A percentile compares a stretch with the other conserved stretches of the same genome.
Evolutionary conservation across 1,140 invertebrate genomes (phyloP).

Genomic region (Bursaphelenchus mucronatus): DNA sequence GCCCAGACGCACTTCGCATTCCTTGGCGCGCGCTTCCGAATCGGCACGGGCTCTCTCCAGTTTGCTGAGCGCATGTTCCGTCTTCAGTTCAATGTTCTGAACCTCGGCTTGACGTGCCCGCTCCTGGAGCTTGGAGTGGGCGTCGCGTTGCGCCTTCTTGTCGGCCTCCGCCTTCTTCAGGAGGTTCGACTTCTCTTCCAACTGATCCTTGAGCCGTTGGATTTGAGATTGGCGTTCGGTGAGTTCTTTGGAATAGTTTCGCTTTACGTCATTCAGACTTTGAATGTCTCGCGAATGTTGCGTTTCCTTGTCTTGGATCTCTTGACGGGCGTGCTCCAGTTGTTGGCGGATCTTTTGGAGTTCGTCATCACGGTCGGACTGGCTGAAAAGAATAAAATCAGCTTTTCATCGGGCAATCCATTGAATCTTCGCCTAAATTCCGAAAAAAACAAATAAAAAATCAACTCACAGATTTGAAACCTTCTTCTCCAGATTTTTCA

Average conservation of each 20-base stretch:
- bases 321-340: too few relatives aligned
- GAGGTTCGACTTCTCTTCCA: conserved; percentile 61
- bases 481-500: neutral
- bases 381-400: too few relatives aligned
- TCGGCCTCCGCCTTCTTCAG: conserved; percentile 48
- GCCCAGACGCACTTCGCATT: conserved; percentile 25
- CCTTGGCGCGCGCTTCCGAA: conserved; percentile 36
- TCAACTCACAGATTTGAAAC: neutral
- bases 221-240: conserved; percentile 9
- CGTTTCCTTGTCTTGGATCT: conserved; percentile 7
- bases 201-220: conserved; percentile 59
- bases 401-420: too few relatives aligned
- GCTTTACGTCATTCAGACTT: conserved; percentile 7
- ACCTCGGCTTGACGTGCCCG: conserved; percentile 40
- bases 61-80: conserved; percentile 41
- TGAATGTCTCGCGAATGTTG: conserved; percentile 19
- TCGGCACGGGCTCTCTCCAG: conserved; percentile 44
- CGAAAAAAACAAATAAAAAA: too few relatives aligned
- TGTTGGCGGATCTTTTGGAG: too few relatives aligned
- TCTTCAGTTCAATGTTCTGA: conserved; percentile 35
- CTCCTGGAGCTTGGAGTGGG: conserved; percentile 24
- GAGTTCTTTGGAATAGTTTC: conserved; percentile 12
- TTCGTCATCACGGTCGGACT: too few relatives aligned
- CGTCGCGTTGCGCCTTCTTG: neutral
- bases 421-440: too few relatives aligned